Evolutionary conservation across 2,113 vertebrate genomes (phyloP).

Genomic region (Clarias macrocephalus): DNA sequence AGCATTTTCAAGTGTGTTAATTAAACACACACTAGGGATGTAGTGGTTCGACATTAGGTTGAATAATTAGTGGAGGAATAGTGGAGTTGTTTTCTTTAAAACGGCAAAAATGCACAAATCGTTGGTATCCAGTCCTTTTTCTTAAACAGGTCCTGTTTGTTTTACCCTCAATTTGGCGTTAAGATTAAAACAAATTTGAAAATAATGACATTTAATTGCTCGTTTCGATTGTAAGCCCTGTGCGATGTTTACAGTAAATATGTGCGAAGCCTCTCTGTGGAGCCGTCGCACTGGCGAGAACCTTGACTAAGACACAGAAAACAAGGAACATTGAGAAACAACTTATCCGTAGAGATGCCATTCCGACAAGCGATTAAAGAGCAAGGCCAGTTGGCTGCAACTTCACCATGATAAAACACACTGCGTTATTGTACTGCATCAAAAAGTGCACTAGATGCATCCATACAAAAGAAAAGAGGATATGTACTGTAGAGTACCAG

Average conservation of each 20-base stretch:
- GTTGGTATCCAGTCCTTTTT: neutral
- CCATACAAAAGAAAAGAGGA: conserved; percentile 36
- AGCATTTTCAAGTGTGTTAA: neutral
- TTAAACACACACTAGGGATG: neutral
- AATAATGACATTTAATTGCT: neutral
- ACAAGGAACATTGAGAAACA: conserved; percentile 24
- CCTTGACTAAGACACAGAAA: conserved; percentile 17
- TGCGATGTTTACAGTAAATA: conserved; percentile 8
- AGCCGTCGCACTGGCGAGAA: neutral
- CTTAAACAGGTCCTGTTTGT: neutral
- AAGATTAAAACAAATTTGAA: neutral
- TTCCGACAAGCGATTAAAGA: conserved; percentile 45
- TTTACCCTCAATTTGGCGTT: neutral
- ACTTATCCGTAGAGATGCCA: conserved; percentile 33
- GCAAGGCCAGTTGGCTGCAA: conserved; percentile 48
- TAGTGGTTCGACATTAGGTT: neutral
- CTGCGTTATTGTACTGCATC: conserved; percentile 36
- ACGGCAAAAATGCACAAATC: neutral
- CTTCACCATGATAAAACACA: conserved; percentile 48
- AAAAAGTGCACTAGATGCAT: conserved; percentile 43
- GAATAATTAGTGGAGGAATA: neutral
- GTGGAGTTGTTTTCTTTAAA: neutral
- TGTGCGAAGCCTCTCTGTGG: neutral
- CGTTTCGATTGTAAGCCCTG: neutral
- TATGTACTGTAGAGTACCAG: conserved; percentile 15